phyloP scores from a whole-genome alignment of 1,140 invertebrate genomes.

The Pararge aegeria region DNA sequence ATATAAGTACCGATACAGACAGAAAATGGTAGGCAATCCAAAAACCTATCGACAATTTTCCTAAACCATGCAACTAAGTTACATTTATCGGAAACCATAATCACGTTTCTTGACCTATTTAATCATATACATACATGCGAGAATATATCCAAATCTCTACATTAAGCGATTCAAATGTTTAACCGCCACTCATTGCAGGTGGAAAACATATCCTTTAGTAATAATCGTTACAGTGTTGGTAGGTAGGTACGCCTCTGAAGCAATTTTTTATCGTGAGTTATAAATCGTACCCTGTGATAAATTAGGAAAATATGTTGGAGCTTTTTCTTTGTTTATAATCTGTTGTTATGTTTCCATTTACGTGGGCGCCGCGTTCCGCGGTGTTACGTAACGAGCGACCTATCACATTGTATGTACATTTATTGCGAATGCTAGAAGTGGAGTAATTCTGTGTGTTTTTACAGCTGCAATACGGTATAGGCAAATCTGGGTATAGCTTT shows the following conservation, averaged over 20 bases:
- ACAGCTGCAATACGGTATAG: conserved; percentile 73
- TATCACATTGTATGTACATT: conserved; percentile 41
- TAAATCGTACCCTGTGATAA: conserved; percentile 20
- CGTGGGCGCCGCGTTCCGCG: conserved; percentile 39
- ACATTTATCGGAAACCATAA: background rate
- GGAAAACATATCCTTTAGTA: conserved; percentile 10
- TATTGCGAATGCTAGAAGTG: conserved; percentile 57
- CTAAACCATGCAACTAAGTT: background rate
- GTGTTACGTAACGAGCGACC: conserved; percentile 33
- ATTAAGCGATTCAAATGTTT: background rate
- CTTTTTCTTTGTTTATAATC: conserved; percentile 41
- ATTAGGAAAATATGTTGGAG: conserved; percentile 32
- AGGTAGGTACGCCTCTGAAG: background rate
- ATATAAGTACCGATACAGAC: no score
- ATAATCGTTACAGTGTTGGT: conserved; percentile 14
- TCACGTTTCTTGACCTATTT: background rate
- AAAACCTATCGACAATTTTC: no score
- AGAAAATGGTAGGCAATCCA: no score
- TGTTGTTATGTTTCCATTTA: conserved; percentile 43
- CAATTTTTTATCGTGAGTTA: conserved; percentile 9
- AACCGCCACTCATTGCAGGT: background rate
- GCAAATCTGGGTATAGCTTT: conserved; percentile 60
- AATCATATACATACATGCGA: conserved; percentile 1
- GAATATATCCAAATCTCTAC: background rate
- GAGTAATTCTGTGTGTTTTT: conserved; percentile 68